A percentile compares a stretch with the other conserved stretches of the same genome.
These are phyloP conservation scores for Climacteris rufus DNA, from an alignment of 2,113 vertebrate species.

Conservation along the genomic window DNA sequence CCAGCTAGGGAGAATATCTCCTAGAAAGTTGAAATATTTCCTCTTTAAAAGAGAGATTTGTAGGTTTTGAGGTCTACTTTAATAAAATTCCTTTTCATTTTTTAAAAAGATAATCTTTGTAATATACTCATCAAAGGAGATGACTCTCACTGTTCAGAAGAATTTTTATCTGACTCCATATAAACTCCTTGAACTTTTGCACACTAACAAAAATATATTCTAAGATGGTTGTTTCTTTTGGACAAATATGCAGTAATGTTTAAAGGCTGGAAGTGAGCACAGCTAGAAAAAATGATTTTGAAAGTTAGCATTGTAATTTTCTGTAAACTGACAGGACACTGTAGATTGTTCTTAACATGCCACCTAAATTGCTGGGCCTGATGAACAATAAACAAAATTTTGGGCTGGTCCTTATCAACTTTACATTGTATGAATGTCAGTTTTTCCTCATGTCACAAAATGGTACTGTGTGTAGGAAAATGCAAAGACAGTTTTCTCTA, in stretches of 20 bases:
- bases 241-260: not conserved
- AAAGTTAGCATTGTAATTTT: not conserved
- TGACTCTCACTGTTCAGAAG: not conserved
- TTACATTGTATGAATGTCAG: not conserved
- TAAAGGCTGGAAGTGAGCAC: not conserved
- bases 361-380: not conserved
- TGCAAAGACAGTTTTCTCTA: not conserved
- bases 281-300: not conserved
- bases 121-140: not conserved
- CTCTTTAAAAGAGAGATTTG: not conserved
- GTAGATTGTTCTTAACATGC: not conserved
- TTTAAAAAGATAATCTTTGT: not conserved
- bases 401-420: not conserved
- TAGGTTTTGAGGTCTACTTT: not conserved
- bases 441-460: not conserved
- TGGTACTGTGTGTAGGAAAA: not conserved
- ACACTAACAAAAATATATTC: not conserved
- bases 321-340: not conserved
- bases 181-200: not conserved
- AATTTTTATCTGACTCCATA: not conserved
- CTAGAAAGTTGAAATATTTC: not conserved
- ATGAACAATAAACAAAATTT: not conserved
- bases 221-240: not conserved
- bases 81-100: not conserved
- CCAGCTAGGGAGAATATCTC: not conserved